Percentiles rank a stretch among this genome's conserved stretches.
These are phyloP conservation scores for Bombus picipes DNA, from an alignment of 1,140 invertebrate genomes.

Conservation along the genomic window DNA sequence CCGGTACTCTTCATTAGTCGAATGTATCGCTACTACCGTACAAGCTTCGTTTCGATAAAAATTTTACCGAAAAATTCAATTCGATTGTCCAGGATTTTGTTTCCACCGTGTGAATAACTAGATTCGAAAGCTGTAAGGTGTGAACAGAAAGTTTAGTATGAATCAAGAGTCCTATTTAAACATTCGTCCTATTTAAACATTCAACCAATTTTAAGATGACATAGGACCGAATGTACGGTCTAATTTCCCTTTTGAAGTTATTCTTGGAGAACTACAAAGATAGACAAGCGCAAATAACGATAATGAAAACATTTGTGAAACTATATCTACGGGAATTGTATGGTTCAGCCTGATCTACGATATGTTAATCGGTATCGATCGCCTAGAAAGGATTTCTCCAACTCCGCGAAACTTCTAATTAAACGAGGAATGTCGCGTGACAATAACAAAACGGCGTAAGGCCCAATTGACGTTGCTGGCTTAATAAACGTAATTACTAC, in stretches of 20 bases:
- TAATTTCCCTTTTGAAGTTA: background rate
- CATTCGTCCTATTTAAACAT: background rate
- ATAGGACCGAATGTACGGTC: no score
- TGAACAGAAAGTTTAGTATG: background rate
- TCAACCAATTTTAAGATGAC: background rate
- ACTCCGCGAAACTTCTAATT: background rate
- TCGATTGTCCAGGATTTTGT: background rate
- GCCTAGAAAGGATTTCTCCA: background rate
- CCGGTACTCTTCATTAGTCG: background rate
- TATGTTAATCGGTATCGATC: slow-evolving; percentile 16
- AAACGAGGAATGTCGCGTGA: background rate
- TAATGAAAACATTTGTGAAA: background rate
- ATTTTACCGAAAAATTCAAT: background rate
- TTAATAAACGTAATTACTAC: slow-evolving; percentile 32
- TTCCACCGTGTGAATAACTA: background rate
- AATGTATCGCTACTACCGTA: no score
- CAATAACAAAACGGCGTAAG: background rate
- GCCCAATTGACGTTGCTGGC: background rate
- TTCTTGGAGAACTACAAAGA: background rate
- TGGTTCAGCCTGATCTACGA: background rate
- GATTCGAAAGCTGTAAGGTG: background rate
- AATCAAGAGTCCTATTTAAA: background rate
- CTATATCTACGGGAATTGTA: background rate
- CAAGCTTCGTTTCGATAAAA: background rate
- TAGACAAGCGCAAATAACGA: no score